Conservation (phyloP, 2,888 invertebrate genomes). For the Caenorhabditis auriculariae region DNA sequence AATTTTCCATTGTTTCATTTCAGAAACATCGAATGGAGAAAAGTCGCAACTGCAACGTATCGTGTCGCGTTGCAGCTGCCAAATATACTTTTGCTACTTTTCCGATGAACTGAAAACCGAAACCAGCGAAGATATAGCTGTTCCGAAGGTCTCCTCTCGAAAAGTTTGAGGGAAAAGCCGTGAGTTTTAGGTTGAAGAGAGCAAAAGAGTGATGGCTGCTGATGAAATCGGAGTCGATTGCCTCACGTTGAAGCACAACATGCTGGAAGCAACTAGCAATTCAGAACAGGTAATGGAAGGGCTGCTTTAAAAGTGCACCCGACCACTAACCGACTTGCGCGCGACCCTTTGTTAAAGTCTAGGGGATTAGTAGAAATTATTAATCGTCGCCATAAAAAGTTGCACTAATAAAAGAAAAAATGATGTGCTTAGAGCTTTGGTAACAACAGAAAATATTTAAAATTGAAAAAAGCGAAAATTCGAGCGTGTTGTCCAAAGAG, state of each 20-base stretch:
- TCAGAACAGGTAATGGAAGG: slow-evolving; percentile 25
- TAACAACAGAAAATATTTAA: no score
- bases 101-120: slow-evolving; percentile 74
- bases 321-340: slow-evolving; percentile 36
- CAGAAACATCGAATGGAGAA: slow-evolving; percentile 8
- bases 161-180: slow-evolving; percentile 3
- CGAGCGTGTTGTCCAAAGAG: no score
- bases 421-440: no score
- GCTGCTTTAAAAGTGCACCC: slow-evolving; percentile 11
- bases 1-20: neutral
- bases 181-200: slow-evolving; percentile 3
- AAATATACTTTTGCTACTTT: slow-evolving; percentile 78
- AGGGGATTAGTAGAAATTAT: no score
- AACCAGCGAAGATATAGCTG: slow-evolving; percentile 27
- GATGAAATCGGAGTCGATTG: slow-evolving; percentile 83
- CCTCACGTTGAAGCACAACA: slow-evolving; percentile 93
- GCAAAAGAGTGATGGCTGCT: slow-evolving; percentile 7
- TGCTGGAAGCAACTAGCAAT: slow-evolving; percentile 75
- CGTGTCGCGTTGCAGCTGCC: slow-evolving; percentile 94
- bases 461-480: no score
- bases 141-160: slow-evolving; percentile 27
- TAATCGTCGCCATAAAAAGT: no score
- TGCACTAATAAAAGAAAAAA: no score
- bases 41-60: slow-evolving; percentile 82
- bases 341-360: no score